Base-by-base conservation (phyloP, 2,888 invertebrate species). In the Caradrina kadenii region DNA sequence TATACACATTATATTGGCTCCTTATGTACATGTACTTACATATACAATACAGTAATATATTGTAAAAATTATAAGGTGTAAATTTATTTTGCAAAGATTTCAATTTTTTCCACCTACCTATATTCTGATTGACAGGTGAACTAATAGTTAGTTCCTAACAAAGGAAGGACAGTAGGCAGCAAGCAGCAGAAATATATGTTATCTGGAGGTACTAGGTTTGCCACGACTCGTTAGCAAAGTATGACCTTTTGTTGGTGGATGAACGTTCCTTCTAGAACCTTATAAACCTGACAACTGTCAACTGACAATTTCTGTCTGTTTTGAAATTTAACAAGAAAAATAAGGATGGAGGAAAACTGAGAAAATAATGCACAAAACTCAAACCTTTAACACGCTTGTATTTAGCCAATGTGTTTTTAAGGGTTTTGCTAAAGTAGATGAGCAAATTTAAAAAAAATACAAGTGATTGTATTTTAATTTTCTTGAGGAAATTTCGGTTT, bases 61-160 rank as follows among this genome's bases (percentile, higher is more conserved):
- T 22, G 2, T 21, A 42, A 4, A 21, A 22, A 21, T 26, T 39
- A 31, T 19, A 49, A 42, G 19, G n/a, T n/a, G 45, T 11, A 45
- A 4, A 42, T 54, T 70, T 73, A 48, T 73, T 69, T 42, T n/a
- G 11, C 11, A 50, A 42, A 17, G 6, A n/a, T 53, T 15, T 8
- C 7, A 7, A 13, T 17, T 19, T 13, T 63, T 7, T 17, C 10
- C 11, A 39, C 17, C n/a, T 48, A 45, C 45, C 1, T 10, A 39
- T 39, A 11, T 39, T 8, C 39, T 39, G 11, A 13, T 10, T 39
- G 39, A 39, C 39, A 35, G 15, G 4, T 21, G 8, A 11, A 31
- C 19, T 7, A 15, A 49, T 3, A 50, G 1, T 52, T 15, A 39
- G 1, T 52, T 11, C 22, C 1, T 10, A 39, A 39, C 26, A 63